Conservation (phyloP, 2,113 vertebrate species). For the Leucopsar rothschildi region DNA sequence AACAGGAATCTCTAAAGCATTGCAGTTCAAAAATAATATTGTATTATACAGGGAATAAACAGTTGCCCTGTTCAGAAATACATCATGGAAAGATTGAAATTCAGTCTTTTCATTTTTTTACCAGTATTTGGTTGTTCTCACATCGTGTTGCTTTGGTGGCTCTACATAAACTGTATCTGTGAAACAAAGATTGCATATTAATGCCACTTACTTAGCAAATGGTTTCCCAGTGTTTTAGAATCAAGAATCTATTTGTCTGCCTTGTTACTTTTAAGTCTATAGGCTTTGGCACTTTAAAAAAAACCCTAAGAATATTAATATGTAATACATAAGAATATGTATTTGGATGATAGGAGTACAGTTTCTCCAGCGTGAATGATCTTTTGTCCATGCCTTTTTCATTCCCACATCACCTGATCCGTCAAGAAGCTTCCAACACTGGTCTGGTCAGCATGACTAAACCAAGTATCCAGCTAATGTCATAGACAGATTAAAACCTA, state of each 20-base stretch:
- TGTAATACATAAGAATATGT: not conserved
- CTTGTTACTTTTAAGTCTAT: not conserved
- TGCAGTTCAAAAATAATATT: slow-evolving; percentile 50
- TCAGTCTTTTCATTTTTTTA: slow-evolving; percentile 48
- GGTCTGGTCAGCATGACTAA: not conserved
- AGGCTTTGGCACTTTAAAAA: not conserved
- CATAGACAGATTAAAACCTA: not conserved
- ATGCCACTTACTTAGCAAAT: not conserved
- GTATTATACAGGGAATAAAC: slow-evolving; percentile 56
- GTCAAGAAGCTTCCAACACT: not conserved
- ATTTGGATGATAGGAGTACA: not conserved
- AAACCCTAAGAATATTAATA: not conserved
- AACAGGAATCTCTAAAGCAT: slow-evolving; percentile 65
- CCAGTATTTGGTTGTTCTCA: slow-evolving; percentile 78
- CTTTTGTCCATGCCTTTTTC: not conserved
- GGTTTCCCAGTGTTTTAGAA: not conserved
- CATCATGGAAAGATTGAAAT: slow-evolving; percentile 31
- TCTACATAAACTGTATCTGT: slow-evolving; percentile 96
- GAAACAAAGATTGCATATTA: slow-evolving; percentile 46
- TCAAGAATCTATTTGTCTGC: not conserved
- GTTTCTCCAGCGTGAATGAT: not conserved
- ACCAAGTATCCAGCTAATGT: not conserved
- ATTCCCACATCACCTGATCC: not conserved
- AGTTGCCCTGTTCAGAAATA: slow-evolving; percentile 56
- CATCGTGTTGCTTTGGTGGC: slow-evolving; percentile 76